phyloP scores from a whole-genome alignment of 2,888 invertebrate species.

The Scaptomyza cyrtandrae region DNA sequence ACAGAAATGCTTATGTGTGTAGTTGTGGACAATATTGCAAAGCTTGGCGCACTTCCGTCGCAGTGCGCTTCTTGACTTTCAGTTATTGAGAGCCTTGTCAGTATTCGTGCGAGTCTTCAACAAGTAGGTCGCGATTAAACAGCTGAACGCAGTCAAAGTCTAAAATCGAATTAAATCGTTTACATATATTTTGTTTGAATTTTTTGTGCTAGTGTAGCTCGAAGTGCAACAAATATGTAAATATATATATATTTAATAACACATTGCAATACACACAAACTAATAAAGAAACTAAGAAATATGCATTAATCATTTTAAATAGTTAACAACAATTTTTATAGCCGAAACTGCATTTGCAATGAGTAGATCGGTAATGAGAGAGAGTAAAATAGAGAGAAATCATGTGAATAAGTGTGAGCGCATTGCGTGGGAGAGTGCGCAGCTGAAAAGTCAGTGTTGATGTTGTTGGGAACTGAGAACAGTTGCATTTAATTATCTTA shows the following conservation, averaged over 20 bases:
- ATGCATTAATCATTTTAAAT: not conserved
- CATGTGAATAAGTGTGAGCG: not conserved
- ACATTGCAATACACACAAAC: not conserved
- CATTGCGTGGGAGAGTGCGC: conserved; percentile 12
- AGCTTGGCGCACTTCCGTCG: conserved; percentile 57
- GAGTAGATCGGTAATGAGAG: conserved; percentile 35
- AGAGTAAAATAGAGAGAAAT: conserved; percentile 3
- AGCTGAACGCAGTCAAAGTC: conserved; percentile 7
- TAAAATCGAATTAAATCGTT: conserved; percentile 5
- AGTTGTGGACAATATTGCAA: conserved; percentile 19
- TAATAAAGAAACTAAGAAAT: not conserved
- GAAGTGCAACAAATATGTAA: conserved; percentile 34
- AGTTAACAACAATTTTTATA: not conserved
- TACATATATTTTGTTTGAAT: conserved; percentile 3
- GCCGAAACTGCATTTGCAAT: conserved; percentile 31
- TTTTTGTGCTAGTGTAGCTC: conserved; percentile 37
- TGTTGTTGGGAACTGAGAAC: not conserved
- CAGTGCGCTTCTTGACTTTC: conserved; percentile 40
- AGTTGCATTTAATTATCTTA: conserved; percentile 23
- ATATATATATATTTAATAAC: conserved; percentile 12
- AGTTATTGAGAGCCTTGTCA: conserved; percentile 28
- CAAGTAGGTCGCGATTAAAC: conserved; percentile 60
- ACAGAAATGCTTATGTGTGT: not conserved
- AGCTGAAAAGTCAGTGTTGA: not conserved
- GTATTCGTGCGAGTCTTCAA: conserved; percentile 62